phyloP scores from a whole-genome alignment of 1,140 invertebrate species.

The Tyrophagus putrescentiae region DNA sequence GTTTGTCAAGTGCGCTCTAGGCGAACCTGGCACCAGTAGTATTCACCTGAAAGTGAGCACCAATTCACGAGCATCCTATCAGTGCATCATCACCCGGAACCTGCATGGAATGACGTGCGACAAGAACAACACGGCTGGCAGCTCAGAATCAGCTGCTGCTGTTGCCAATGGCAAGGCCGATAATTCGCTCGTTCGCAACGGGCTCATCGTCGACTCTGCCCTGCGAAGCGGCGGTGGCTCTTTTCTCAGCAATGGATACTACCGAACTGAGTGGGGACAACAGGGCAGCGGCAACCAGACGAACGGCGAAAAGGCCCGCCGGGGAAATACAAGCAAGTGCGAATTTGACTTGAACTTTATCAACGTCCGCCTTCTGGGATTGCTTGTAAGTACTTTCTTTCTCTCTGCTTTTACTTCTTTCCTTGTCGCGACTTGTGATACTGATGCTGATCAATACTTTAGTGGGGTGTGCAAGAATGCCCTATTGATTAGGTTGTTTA shows the following conservation, averaged over 20 bases:
- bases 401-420: neutral
- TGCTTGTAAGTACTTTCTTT: neutral
- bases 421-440: no score
- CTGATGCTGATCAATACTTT: no score
- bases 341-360: slow-evolving; percentile 9
- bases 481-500: no score
- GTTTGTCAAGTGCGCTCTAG: neutral
- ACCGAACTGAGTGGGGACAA: neutral
- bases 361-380: slow-evolving; percentile 14
- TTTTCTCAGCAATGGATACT: neutral
- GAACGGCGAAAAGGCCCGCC: neutral
- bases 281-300: neutral
- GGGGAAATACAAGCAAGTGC: neutral
- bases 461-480: no score
- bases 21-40: neutral
- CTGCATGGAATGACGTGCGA: neutral
- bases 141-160: no score
- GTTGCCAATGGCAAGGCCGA: no score
- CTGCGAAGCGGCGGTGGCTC: neutral
- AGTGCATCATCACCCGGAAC: neutral
- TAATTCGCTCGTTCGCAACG: neutral
- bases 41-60: neutral
- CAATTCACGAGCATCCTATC: neutral
- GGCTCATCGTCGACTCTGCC: neutral
- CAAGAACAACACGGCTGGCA: no score